phyloP scores from a whole-genome alignment of 1,140 invertebrate genomes.

The Nasonia giraulti region DNA sequence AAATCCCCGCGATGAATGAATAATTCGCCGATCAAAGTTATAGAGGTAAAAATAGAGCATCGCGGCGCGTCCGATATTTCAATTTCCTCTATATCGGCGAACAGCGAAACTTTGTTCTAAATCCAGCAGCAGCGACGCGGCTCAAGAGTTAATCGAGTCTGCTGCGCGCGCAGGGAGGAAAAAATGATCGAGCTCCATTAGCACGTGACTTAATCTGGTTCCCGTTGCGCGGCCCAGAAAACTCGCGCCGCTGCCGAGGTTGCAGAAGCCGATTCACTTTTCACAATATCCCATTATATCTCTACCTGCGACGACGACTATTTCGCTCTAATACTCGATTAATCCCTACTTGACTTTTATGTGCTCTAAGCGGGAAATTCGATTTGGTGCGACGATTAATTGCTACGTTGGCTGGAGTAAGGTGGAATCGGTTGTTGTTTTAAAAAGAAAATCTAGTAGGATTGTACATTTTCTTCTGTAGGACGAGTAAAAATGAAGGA shows the following conservation, averaged over 20 bases:
- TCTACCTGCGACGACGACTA: not conserved
- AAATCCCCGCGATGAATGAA: too few species aligned
- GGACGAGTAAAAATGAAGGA: too few species aligned
- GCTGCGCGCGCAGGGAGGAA: not conserved
- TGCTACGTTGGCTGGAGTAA: too few species aligned
- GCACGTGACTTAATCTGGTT: slow-evolving; percentile 34
- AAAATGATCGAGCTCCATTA: slow-evolving; percentile 30
- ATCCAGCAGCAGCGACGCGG: not conserved
- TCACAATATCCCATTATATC: slow-evolving; percentile 29
- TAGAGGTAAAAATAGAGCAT: too few species aligned
- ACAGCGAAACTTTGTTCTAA: not conserved
- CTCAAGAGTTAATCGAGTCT: not conserved
- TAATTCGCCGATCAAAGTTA: too few species aligned
- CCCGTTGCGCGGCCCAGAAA: slow-evolving; percentile 19
- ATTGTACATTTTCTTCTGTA: too few species aligned
- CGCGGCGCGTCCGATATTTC: too few species aligned
- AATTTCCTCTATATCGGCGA: too few species aligned
- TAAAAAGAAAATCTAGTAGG: too few species aligned
- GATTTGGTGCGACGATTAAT: not conserved
- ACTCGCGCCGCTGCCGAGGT: not conserved
- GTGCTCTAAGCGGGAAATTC: not conserved
- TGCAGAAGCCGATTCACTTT: slow-evolving; percentile 21
- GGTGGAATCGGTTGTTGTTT: too few species aligned
- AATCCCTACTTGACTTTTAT: slow-evolving; percentile 20
- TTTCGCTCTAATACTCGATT: not conserved